phyloP scores from a whole-genome alignment of 2,888 invertebrate genomes.

The Carabus problematicus region DNA sequence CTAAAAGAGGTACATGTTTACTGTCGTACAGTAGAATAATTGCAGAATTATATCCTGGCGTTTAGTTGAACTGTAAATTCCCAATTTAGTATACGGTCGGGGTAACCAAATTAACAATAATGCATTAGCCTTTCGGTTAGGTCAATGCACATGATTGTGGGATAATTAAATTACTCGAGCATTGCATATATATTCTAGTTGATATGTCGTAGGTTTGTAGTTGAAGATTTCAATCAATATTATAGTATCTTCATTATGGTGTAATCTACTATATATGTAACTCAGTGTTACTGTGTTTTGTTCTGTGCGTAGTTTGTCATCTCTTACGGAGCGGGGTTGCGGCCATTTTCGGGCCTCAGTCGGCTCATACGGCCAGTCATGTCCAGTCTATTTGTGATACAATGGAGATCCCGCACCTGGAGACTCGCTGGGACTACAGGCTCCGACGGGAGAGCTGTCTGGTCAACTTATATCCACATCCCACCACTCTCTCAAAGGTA shows the following conservation, averaged over 20 bases:
- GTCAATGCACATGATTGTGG: constrained; percentile 6
- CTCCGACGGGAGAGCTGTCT: constrained; percentile 86
- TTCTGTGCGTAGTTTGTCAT: constrained; percentile 75
- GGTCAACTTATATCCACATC: constrained; percentile 94
- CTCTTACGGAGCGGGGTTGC: constrained; percentile 87
- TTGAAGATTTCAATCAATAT: too few relatives aligned
- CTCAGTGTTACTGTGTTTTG: not conserved
- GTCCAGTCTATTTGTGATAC: constrained; percentile 96
- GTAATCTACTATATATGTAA: not conserved
- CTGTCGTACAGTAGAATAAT: not conserved
- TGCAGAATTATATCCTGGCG: too few relatives aligned
- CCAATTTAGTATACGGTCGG: constrained; percentile 7
- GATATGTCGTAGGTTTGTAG: too few relatives aligned
- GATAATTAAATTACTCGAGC: constrained; percentile 20
- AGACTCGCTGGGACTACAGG: constrained; percentile 93
- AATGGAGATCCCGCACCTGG: constrained; percentile 94
- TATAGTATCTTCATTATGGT: too few relatives aligned
- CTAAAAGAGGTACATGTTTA: constrained; percentile 80
- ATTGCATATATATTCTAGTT: not conserved
- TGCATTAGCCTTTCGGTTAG: constrained; percentile 9
- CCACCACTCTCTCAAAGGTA: constrained; percentile 84
- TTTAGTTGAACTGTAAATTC: not conserved
- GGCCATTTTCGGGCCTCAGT: constrained; percentile 93
- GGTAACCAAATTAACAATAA: constrained; percentile 21
- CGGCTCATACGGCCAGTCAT: constrained; percentile 88